phyloP scores from a whole-genome alignment of 2,113 vertebrate species.

The Haemorhous mexicanus region DNA sequence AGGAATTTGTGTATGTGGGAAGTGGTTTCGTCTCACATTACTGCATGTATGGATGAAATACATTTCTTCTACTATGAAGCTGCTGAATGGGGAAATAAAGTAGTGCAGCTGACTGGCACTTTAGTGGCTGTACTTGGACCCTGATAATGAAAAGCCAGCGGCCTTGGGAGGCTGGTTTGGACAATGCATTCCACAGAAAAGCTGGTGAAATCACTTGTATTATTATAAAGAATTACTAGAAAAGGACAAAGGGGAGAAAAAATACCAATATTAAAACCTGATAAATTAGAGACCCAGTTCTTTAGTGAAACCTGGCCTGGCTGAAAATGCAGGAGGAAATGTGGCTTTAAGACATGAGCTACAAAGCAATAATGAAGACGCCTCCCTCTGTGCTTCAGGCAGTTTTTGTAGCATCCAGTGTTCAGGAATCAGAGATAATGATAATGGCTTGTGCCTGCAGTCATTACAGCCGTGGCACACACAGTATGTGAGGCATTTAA shows the following conservation, averaged over 20 bases:
- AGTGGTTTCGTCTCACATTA: constrained; percentile 56
- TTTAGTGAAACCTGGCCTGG: background rate
- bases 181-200: background rate
- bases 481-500: background rate
- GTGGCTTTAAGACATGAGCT: background rate
- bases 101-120: background rate
- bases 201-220: background rate
- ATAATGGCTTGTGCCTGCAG: background rate
- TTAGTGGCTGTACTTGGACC: background rate
- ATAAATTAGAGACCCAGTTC: background rate
- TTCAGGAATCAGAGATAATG: constrained; percentile 19
- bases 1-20: constrained; percentile 56
- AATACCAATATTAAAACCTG: background rate
- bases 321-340: background rate
- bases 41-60: constrained; percentile 13
- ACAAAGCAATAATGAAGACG: background rate
- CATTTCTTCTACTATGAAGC: constrained; percentile 30
- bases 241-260: background rate
- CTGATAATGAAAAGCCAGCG: background rate
- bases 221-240: background rate
- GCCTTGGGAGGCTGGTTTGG: background rate
- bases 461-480: background rate
- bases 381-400: constrained; percentile 15
- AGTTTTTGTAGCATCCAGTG: background rate
- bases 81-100: constrained; percentile 36